Conservation (phyloP, 2,888 invertebrate species). For the Punctoribates punctum region DNA sequence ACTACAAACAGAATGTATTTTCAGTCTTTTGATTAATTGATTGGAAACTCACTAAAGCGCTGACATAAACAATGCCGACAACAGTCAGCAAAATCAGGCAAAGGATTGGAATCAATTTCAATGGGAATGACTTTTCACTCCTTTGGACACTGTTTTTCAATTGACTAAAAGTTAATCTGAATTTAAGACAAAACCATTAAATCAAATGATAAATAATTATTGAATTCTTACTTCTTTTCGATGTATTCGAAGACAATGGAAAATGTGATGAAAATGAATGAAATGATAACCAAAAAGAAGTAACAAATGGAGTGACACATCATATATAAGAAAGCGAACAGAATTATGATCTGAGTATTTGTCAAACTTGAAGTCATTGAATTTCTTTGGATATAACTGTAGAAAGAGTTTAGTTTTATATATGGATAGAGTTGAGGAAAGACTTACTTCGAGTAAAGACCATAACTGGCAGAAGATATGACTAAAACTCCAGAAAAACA, state of each 20-base stretch:
- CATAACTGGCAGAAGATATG: background rate
- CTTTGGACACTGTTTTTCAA: background rate
- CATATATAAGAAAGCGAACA: background rate
- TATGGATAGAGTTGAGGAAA: background rate
- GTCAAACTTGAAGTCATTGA: slow-evolving; percentile 2
- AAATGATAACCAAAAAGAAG: slow-evolving; percentile 10
- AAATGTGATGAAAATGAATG: background rate
- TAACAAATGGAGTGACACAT: slow-evolving; percentile 8
- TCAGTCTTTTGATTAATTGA: too few relatives aligned
- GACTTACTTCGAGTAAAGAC: background rate
- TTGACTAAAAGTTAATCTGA: slow-evolving; percentile 22
- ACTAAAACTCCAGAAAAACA: background rate
- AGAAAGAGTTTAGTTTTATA: background rate
- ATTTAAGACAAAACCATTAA: background rate
- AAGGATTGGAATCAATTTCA: background rate
- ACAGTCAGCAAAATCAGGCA: background rate
- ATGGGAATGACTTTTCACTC: background rate
- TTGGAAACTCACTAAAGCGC: slow-evolving; percentile 3
- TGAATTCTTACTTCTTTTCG: background rate
- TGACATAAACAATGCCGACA: background rate
- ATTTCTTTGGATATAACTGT: background rate
- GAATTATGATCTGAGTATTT: background rate
- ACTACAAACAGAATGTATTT: too few relatives aligned
- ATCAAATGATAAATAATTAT: background rate
- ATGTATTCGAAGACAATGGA: background rate